Evolutionary conservation across 2,797 vertebrate species (phyloP), one percentile per base, ranked within the genome.

Genomic region (Hapalemur alaotrensis): DNA sequence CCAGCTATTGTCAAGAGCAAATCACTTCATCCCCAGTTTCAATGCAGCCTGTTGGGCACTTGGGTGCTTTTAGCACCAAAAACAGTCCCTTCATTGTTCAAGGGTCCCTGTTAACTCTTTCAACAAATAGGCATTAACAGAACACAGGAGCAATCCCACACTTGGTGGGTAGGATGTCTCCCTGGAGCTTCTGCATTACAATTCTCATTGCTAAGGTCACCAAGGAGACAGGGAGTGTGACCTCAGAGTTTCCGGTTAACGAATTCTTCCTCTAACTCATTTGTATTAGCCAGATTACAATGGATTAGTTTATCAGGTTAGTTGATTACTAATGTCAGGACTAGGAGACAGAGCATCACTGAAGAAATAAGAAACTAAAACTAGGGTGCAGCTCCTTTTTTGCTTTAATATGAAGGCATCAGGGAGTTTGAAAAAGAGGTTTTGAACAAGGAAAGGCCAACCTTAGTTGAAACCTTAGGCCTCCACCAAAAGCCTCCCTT

Each of bases 1-100:
- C 41, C 72, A 94, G 76, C 11, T 5, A 57, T 72, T 2, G 13
- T 80, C 86, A 84, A 76, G 20, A 89, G 41, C 35, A 18, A 69
- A 86, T 79, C 59, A 72, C 57, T 87, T 85, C 43, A 84, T 61
- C 65, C 14, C 57, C 14, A 13, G 20, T n/a, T 50, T 54, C 61
- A 81, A 91, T 18, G 50, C 54, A 61, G 85, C 15, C 38, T 81
- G 14, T 79, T 43, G 14, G 15, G 15, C 46, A 59, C 18, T 28
- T 79, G 9, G 30, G 41, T 23, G 72, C 65, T 88, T 75, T 91
- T 87, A 86, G 89, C 88, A 92, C 90, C 88, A 89, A 88, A 78
- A 85, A 52, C 13, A 57, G 67, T 75, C 52, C 32, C 6, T 79
- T 89, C 54, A 14, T 30, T 61, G 46, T 52, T 88, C 48, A 91